Evolutionary conservation across 2,888 invertebrate species (phyloP).

Genomic region (Pyrochroa serraticornis): DNA sequence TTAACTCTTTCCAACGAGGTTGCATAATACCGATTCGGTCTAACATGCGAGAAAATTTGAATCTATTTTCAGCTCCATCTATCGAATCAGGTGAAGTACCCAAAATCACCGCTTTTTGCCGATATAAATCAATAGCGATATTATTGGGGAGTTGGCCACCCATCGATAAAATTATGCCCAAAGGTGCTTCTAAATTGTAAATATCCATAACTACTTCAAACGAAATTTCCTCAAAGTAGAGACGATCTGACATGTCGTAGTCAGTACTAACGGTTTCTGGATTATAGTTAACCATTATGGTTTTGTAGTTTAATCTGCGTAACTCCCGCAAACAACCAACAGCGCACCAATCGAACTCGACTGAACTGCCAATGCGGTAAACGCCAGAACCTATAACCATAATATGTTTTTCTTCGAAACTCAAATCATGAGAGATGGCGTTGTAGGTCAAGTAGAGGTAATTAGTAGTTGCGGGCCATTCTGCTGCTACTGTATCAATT

Average conservation of each 20-base stretch:
- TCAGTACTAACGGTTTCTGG: conserved; percentile 99
- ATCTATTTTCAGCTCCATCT: conserved; percentile 97
- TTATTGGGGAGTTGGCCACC: conserved; percentile 99
- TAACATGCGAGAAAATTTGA: conserved; percentile 97
- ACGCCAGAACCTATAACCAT: conserved; percentile 97
- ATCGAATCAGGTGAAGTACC: conserved; percentile 95
- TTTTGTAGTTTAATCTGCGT: conserved; percentile 83
- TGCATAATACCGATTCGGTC: conserved; percentile 93
- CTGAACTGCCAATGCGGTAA: conserved; percentile 97
- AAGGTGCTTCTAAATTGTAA: conserved; percentile 90
- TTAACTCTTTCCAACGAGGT: conserved; percentile 96
- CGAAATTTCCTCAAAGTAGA: conserved; percentile 99
- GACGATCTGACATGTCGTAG: conserved; percentile 98
- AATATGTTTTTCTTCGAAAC: conserved; percentile 77
- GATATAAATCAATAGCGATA: conserved; percentile 97
- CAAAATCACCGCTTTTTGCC: conserved; percentile 87
- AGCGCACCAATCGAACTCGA: conserved; percentile 99
- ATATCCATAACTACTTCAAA: conserved; percentile 99
- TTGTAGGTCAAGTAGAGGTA: conserved; percentile 99
- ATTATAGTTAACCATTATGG: conserved; percentile 99
- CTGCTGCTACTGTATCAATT: conserved; percentile 98
- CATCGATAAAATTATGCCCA: conserved; percentile 95
- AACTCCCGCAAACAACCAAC: conserved; percentile 94
- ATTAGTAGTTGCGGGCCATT: conserved; percentile 98
- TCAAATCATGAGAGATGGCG: conserved; percentile 80